Base-by-base conservation (phyloP, 30 jellyfish, hydroid and myxozoan genomes). In the Aurelia coerulea region DNA sequence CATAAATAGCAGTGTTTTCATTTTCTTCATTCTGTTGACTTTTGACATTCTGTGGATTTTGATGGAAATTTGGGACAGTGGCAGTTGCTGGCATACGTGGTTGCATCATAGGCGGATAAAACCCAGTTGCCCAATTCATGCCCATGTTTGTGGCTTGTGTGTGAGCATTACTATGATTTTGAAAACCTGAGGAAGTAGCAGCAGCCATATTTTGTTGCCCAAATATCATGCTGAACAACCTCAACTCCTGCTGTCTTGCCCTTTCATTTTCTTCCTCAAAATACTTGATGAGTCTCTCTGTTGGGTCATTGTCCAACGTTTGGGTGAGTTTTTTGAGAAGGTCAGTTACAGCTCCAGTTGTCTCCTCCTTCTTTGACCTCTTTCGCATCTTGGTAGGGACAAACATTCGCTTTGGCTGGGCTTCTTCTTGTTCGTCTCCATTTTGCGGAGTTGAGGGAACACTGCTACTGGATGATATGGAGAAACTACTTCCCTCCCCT, bases 121-220 rank as follows among this genome's bases (percentile, higher is more conserved):
- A 66, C 76, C 76, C 76, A 66, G 76, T 66, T 66, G 5, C 11
- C 42, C 76, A 66, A 66, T 66, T 3, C 76, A 66, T 66, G 76
- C 76, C 69, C 76, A 66, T 66, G 76, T 66, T 66, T 66, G 76
- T 66, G 76, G 76, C 76, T 66, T 66, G 76, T 13, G 76, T 66
- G 51, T 56, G 50, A 31, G 42, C 58, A 34, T 51, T 66, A 15
- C 76, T 66, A 3, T 66, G 76, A 66, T 66, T 66, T 66, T 66
- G 76, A 17, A 17, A 31, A 3, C 76, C 76, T 10, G 9, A 2
- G 69, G 69, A 60, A 66, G 76, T 66, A 51, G 76, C 76, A 66
- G 76, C 76, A 66, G 76, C 86, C 66, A 23, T 32, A 32, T 75
- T 75, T 75, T 54, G 74, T 54, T 75, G 78, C 86, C 65, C 86